Percentiles rank a stretch among this genome's conserved stretches.
phyloP scores from a whole-genome alignment of 1,140 invertebrate genomes.

The Calycopis cecrops region DNA sequence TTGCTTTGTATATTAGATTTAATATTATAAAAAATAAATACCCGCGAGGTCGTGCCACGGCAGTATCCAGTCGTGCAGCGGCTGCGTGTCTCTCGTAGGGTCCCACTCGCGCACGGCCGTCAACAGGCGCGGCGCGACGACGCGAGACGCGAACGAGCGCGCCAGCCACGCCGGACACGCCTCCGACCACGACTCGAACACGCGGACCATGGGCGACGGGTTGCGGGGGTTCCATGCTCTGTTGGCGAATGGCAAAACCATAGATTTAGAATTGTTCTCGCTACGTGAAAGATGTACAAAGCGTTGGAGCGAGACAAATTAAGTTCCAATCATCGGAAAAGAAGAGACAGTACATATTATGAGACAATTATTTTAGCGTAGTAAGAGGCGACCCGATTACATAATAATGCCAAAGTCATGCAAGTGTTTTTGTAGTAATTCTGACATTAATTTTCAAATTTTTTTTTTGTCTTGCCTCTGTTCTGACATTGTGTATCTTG shows the following conservation, averaged over 20 bases:
- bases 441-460: too few species aligned
- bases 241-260: background rate
- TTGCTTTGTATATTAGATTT: too few species aligned
- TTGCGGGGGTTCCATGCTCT: conserved; percentile 84
- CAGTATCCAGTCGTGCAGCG: conserved; percentile 97
- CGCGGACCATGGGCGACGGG: conserved; percentile 83
- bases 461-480: too few species aligned
- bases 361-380: too few species aligned
- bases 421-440: too few species aligned
- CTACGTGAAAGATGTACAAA: too few species aligned
- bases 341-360: too few species aligned
- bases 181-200: conserved; percentile 88
- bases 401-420: too few species aligned
- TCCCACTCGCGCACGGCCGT: conserved; percentile 94
- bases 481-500: too few species aligned
- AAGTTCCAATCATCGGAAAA: too few species aligned
- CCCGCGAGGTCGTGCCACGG: conserved; percentile 84
- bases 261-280: background rate
- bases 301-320: too few species aligned
- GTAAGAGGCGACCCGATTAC: too few species aligned
- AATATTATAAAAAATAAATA: conserved; percentile 21
- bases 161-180: conserved; percentile 89
- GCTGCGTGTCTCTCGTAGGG: conserved; percentile 93
- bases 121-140: conserved; percentile 87
- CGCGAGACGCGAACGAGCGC: conserved; percentile 87